These are phyloP conservation scores for Polydrusus tereticollis DNA, from an alignment of 2,888 invertebrate species.

Conservation along the genomic window DNA sequence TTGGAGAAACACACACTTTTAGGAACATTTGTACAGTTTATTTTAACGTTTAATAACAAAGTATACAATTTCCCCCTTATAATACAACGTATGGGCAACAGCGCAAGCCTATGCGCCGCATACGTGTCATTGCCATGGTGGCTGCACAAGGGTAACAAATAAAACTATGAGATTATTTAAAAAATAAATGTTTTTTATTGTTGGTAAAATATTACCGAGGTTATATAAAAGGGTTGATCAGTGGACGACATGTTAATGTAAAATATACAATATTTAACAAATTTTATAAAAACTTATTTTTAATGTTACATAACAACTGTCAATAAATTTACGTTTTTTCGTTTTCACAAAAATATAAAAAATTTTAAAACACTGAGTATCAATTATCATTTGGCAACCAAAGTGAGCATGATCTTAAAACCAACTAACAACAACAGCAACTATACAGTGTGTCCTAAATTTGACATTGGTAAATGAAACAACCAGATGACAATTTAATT, in stretches of 20 bases:
- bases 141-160: background rate
- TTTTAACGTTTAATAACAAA: too few species aligned
- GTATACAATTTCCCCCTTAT: too few species aligned
- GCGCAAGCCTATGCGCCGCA: too few species aligned
- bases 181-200: conserved; percentile 30
- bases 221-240: conserved; percentile 33
- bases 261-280: conserved; percentile 38
- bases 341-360: conserved; percentile 11
- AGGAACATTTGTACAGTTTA: too few species aligned
- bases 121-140: too few species aligned
- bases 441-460: background rate
- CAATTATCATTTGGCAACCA: conserved; percentile 9
- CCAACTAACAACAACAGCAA: too few species aligned
- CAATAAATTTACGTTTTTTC: conserved; percentile 22
- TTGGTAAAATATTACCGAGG: conserved; percentile 27
- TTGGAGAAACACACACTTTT: too few species aligned
- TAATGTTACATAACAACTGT: conserved; percentile 10
- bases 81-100: too few species aligned
- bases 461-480: too few species aligned
- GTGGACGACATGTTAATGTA: conserved; percentile 34
- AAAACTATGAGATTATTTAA: background rate
- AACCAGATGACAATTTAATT: too few species aligned
- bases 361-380: conserved; percentile 21
- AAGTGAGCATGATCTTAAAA: background rate
- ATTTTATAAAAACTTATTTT: conserved; percentile 31